A percentile compares a stretch with the other conserved stretches of the same genome.
Conservation (phyloP, 1,140 invertebrate species). For the Saxidomus purpurata region DNA sequence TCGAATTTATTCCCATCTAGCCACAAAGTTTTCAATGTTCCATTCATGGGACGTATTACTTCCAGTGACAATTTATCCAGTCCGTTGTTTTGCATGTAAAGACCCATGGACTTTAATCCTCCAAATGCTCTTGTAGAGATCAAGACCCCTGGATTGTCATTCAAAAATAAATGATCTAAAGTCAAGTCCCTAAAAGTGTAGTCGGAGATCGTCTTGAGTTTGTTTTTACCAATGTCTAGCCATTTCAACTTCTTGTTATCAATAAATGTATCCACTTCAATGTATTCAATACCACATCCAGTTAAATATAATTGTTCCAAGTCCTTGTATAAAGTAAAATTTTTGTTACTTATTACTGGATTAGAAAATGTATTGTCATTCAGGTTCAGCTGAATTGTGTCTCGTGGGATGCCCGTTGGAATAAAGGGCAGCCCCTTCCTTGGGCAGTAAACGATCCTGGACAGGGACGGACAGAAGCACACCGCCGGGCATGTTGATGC, state of each 20-base stretch:
- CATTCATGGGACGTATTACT: constrained; percentile 83
- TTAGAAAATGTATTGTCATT: constrained; percentile 83
- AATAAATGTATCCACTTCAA: constrained; percentile 83
- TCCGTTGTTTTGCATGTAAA: constrained; percentile 84
- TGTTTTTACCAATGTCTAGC: constrained; percentile 85
- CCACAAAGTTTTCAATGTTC: constrained; percentile 82
- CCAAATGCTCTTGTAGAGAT: constrained; percentile 81
- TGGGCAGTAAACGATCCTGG: constrained; percentile 83
- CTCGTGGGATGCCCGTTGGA: constrained; percentile 82
- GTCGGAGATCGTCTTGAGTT: constrained; percentile 81
- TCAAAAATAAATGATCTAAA: constrained; percentile 84
- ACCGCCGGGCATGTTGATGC: constrained; percentile 77
- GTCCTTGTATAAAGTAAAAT: constrained; percentile 80
- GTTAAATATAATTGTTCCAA: constrained; percentile 84
- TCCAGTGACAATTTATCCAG: constrained; percentile 79
- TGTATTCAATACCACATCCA: constrained; percentile 84
- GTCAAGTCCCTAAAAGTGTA: constrained; percentile 84
- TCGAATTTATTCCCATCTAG: constrained; percentile 84
- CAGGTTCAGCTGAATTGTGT: constrained; percentile 83
- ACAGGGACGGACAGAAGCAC: constrained; percentile 84
- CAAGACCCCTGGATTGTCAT: constrained; percentile 83
- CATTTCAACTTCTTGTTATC: constrained; percentile 83
- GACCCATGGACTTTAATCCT: constrained; percentile 82
- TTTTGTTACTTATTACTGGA: constrained; percentile 74
- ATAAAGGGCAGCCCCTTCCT: constrained; percentile 80